phyloP scores from a whole-genome alignment of 2,888 invertebrate genomes.

The Heteromyza rotundicornis region DNA sequence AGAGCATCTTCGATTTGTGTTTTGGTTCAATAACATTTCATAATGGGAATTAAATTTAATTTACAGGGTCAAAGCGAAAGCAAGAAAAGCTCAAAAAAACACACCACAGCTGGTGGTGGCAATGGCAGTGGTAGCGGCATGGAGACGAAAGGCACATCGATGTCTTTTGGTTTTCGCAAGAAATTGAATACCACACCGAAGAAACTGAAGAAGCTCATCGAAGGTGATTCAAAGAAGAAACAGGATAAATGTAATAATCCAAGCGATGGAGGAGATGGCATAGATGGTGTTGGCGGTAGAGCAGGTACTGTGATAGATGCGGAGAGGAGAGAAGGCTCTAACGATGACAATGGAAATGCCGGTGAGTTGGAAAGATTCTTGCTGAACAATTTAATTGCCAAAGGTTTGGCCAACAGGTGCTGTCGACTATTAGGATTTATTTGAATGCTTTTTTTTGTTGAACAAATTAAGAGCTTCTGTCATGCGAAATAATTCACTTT shows the following conservation, averaged over 20 bases:
- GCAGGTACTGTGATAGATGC: constrained; percentile 33
- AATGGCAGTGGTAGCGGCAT: constrained; percentile 40
- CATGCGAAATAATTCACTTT: not conserved
- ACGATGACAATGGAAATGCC: constrained; percentile 60
- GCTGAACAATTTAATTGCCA: no score
- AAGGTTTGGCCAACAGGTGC: constrained; percentile 14
- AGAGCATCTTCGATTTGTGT: no score
- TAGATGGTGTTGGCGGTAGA: constrained; percentile 25
- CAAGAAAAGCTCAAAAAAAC: constrained; percentile 53
- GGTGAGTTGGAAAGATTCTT: constrained; percentile 50
- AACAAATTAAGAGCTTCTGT: not conserved
- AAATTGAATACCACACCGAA: constrained; percentile 66
- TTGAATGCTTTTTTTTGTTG: not conserved
- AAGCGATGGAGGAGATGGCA: constrained; percentile 20
- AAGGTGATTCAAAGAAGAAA: constrained; percentile 35
- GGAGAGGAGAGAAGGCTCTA: constrained; percentile 26
- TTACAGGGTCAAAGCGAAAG: constrained; percentile 64
- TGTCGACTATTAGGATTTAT: not conserved
- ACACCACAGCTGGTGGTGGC: constrained; percentile 31
- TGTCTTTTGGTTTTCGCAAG: constrained; percentile 83
- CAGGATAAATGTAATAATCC: constrained; percentile 41
- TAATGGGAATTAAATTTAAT: no score
- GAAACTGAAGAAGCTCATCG: constrained; percentile 55
- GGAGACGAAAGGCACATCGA: constrained; percentile 72
- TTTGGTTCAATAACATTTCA: no score